Percentiles rank a stretch among this genome's conserved stretches.
Conservation (phyloP, 2,888 invertebrate species). For the Apoderus coryli region DNA sequence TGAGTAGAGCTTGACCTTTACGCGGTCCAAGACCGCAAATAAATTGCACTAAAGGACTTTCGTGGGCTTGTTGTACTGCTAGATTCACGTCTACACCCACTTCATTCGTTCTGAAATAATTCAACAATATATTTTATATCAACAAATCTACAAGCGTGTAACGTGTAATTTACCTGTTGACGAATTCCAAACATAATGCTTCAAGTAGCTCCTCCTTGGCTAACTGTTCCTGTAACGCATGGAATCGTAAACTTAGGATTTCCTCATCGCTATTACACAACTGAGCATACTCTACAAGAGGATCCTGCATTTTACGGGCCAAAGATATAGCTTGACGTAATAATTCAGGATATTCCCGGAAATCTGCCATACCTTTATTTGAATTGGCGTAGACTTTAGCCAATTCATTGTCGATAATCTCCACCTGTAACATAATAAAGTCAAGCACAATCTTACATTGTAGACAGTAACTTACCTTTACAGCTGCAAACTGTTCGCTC, state of each 20-base stretch:
- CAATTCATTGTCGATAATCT: conserved; percentile 87
- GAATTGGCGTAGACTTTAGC: conserved; percentile 88
- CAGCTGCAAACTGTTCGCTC: conserved; percentile 73
- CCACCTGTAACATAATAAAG: too few species aligned
- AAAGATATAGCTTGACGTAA: conserved; percentile 87
- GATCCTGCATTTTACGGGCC: conserved; percentile 87
- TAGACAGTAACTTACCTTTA: too few species aligned
- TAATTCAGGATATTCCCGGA: conserved; percentile 83
- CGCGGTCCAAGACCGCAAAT: conserved; percentile 93
- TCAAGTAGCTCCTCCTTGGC: conserved; percentile 76
- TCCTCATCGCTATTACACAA: conserved; percentile 94
- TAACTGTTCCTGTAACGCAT: conserved; percentile 69
- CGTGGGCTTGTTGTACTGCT: conserved; percentile 78
- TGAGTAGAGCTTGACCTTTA: conserved; percentile 77
- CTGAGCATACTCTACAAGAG: conserved; percentile 90
- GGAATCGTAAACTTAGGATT: conserved; percentile 85
- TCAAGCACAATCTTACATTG: too few species aligned
- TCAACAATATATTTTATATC: too few species aligned
- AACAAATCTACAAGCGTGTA: too few species aligned
- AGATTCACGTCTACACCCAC: conserved; percentile 95
- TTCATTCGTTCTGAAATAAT: conserved; percentile 63
- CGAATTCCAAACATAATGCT: conserved; percentile 75
- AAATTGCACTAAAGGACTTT: conserved; percentile 84
- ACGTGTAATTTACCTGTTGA: conserved; percentile 57
- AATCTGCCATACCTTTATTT: conserved; percentile 72